Evolutionary conservation across 2,888 invertebrate genomes (phyloP).

Genomic region (Ophion obscuratus): DNA sequence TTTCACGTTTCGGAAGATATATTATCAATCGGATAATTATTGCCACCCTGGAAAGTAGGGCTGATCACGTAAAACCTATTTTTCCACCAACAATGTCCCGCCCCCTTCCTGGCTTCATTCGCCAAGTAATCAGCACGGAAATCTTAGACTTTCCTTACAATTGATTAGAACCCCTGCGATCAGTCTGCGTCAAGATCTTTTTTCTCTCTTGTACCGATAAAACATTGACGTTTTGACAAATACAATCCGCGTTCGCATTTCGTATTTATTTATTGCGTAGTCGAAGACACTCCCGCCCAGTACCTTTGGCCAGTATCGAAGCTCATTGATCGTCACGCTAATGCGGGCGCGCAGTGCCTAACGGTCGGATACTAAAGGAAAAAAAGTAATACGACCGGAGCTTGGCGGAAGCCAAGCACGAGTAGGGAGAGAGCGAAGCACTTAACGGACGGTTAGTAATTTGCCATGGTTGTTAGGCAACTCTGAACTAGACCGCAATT

Average conservation of each 20-base stretch:
- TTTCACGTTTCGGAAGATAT: background rate
- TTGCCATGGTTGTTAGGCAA: constrained; percentile 52
- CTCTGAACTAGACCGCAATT: constrained; percentile 50
- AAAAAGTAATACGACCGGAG: constrained; percentile 13
- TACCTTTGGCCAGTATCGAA: constrained; percentile 3
- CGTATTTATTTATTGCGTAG: background rate
- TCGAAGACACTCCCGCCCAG: background rate
- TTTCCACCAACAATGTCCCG: background rate
- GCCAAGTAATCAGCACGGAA: background rate
- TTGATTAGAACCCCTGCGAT: background rate
- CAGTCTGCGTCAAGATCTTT: background rate
- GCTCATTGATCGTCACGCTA: constrained; percentile 42
- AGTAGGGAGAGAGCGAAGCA: constrained; percentile 16
- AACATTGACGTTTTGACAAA: constrained; percentile 1
- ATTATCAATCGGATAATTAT: too few species aligned
- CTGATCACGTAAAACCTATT: background rate
- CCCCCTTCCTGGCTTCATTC: background rate
- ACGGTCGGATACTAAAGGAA: background rate
- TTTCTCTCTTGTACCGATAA: background rate
- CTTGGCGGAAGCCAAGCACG: background rate
- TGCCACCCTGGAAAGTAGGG: too few species aligned
- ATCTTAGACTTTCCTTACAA: background rate
- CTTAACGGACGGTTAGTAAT: constrained; percentile 45
- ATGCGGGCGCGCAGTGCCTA: constrained; percentile 15
- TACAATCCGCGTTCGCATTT: background rate